Percentiles rank a stretch among this genome's conserved stretches.
These are phyloP conservation scores for Formica selysi DNA, from an alignment of 1,140 invertebrate species.

Conservation along the genomic window DNA sequence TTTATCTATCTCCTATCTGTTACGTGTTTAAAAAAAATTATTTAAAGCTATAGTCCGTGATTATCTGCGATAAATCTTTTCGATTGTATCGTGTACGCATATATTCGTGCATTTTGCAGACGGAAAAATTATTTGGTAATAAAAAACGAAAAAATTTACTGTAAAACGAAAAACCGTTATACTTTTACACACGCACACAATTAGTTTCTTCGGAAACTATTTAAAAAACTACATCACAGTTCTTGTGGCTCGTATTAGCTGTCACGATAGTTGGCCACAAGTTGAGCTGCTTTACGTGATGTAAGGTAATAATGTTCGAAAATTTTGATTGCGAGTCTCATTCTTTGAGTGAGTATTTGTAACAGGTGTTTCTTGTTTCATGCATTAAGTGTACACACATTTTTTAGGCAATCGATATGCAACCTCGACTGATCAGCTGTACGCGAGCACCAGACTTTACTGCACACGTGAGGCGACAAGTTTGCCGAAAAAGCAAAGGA, in stretches of 20 bases:
- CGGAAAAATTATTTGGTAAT: background rate
- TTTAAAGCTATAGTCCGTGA: background rate
- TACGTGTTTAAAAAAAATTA: background rate
- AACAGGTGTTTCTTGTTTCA: background rate
- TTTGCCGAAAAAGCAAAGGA: slow-evolving; percentile 8
- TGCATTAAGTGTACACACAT: background rate
- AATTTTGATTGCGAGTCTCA: background rate
- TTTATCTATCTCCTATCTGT: background rate
- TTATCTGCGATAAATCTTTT: background rate
- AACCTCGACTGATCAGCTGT: background rate
- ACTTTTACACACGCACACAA: no score
- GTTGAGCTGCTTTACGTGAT: background rate
- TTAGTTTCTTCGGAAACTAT: background rate
- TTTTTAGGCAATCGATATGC: background rate
- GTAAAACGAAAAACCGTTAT: background rate
- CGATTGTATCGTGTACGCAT: background rate
- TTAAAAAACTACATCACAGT: background rate
- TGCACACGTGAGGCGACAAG: background rate
- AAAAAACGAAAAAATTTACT: background rate
- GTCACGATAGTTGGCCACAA: background rate
- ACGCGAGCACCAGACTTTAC: background rate
- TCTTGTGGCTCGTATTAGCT: background rate
- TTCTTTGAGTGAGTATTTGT: background rate
- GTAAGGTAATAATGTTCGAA: slow-evolving; percentile 1
- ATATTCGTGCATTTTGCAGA: background rate